Base-by-base conservation (phyloP, 2,888 invertebrate genomes). In the Scelioninae gen. 1 region DNA sequence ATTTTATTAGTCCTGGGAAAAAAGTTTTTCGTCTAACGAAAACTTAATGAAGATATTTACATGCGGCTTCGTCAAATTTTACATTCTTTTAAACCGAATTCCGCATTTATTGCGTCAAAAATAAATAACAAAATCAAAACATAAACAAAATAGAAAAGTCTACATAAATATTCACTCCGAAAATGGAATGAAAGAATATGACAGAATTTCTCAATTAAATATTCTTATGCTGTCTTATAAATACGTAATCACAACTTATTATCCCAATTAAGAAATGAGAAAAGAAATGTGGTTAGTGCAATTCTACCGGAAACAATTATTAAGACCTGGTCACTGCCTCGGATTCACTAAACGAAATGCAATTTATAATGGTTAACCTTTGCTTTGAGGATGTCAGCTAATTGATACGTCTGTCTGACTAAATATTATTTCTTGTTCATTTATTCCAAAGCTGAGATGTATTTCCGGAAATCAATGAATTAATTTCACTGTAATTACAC, bases 201-300 rank as follows among this genome's bases (percentile, higher is more conserved):
- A n/a, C 8, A 38, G 5, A 1, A 38, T 4, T 9, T 9, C 5
- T 9, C 4, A 38, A 9, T 38, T 38, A 6, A 38, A 9, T 38
- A 9, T 38, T 38, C 8, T 68, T 90, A 95, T 83, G 95, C 95
- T 88, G 75, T 69, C 53, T 10, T 5, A 5, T 6, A 77, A 60
- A 63, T 83, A 65, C 62, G 82, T 65, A 79, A 84, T 77, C 71
- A 75, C 62, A 34, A 79, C 55, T 56, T 74, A 84, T 87, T 86
- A 85, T 84, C n/a, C 82, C 86, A 71, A 86, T 88, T 86, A 80
- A 62, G 80, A 56, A 60, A 81, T 60, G 72, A 84, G 66, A 83
- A 82, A 79, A 77, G 85, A 62, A 83, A 77, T 47, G 58, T 74
- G 38, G 49, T 66, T 5, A 40, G 43, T 53, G 66, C 65, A 65